Conservation (phyloP, 2,888 invertebrate species). For the Eurytoma californica region DNA sequence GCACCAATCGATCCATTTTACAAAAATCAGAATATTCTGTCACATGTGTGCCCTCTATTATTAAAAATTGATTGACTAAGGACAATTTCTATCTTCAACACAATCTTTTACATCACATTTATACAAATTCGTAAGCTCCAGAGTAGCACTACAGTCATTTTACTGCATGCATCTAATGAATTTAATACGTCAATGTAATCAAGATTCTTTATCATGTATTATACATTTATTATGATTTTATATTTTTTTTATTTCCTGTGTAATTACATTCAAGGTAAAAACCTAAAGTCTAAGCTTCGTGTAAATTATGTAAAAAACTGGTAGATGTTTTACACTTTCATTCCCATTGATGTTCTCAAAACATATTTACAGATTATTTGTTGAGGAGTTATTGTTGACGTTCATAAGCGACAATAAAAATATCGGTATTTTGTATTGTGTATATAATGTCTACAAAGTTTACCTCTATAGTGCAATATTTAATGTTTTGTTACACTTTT, state of each 20-base stretch:
- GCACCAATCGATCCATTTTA: constrained; percentile 31
- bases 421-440: constrained; percentile 50
- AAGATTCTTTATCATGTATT: constrained; percentile 20
- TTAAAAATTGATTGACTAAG: constrained; percentile 25
- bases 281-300: constrained; percentile 46
- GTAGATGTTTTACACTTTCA: constrained; percentile 50
- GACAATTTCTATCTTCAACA: constrained; percentile 19
- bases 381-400: constrained; percentile 47
- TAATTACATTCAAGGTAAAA: constrained; percentile 51
- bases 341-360: constrained; percentile 50
- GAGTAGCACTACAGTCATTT: constrained; percentile 38
- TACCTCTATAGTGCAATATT: constrained; percentile 39
- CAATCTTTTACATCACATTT: constrained; percentile 41
- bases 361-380: constrained; percentile 53
- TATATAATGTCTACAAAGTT: constrained; percentile 31
- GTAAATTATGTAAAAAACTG: constrained; percentile 54
- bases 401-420: constrained; percentile 55
- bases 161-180: constrained; percentile 38
- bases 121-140: constrained; percentile 32
- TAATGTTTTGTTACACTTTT: constrained; percentile 16
- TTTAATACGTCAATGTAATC: constrained; percentile 34
- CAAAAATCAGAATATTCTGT: constrained; percentile 48
- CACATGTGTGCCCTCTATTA: constrained; percentile 45
- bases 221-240: constrained; percentile 42
- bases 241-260: constrained; percentile 32